Percentiles rank a stretch among this genome's conserved stretches.
phyloP scores from a whole-genome alignment of 2,888 invertebrate genomes.

The Sepiola atlantica region DNA sequence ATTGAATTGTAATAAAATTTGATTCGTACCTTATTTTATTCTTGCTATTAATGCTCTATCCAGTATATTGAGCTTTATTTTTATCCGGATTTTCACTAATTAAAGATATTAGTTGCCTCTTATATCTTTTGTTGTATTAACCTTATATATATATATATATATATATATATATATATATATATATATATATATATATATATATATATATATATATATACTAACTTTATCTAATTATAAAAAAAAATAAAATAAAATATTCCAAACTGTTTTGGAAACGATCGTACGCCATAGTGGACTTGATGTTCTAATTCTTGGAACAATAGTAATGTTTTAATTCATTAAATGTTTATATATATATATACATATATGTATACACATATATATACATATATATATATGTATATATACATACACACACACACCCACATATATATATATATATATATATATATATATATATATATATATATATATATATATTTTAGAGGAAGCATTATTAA shows the following conservation, averaged over 20 bases:
- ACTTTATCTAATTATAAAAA: not conserved
- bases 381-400: slow-evolving; percentile 6
- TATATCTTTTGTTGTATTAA: no score
- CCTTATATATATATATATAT: not conserved
- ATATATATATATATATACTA: not conserved
- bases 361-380: not conserved
- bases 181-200: not conserved
- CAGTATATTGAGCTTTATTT: no score
- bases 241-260: not conserved
- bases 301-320: no score
- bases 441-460: slow-evolving; percentile 39
- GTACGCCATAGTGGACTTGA: no score
- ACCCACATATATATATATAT: not conserved
- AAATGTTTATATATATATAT: not conserved
- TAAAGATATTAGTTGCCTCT: no score
- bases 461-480: slow-evolving; percentile 11
- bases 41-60: no score
- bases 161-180: not conserved
- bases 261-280: no score
- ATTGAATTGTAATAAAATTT: no score
- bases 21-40: no score
- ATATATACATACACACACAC: not conserved
- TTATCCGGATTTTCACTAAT: no score
- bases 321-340: no score
- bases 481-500: no score